phyloP scores from a whole-genome alignment of 1,140 invertebrate genomes.

The Capitella teleta region DNA sequence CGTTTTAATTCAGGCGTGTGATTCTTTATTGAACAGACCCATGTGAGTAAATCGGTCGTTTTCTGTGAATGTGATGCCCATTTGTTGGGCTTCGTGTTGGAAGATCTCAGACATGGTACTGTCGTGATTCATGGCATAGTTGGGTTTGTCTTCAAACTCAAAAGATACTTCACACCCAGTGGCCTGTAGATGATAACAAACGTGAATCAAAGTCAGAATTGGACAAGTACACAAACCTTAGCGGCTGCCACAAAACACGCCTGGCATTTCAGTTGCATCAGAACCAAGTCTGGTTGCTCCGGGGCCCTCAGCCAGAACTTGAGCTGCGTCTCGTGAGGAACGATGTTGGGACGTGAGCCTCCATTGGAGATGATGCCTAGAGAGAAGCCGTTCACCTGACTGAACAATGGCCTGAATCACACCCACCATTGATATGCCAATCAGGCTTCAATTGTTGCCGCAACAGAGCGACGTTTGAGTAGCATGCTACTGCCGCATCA shows the following conservation, averaged over 20 bases:
- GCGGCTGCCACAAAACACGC: constrained; percentile 35
- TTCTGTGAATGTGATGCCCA: too few species aligned
- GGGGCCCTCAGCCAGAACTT: constrained; percentile 29
- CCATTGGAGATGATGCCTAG: constrained; percentile 36
- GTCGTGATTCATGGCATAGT: too few species aligned
- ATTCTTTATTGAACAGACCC: too few species aligned
- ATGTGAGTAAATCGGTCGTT: too few species aligned
- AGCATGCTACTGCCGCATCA: constrained; percentile 21
- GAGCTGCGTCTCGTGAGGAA: constrained; percentile 33
- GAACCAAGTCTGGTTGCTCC: constrained; percentile 20
- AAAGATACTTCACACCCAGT: too few species aligned
- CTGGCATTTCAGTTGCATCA: constrained; percentile 23
- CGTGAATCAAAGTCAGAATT: too few species aligned
- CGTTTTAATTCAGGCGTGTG: too few species aligned
- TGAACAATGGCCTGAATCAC: background rate
- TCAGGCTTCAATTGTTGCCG: constrained; percentile 19
- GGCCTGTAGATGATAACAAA: too few species aligned
- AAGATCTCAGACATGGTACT: too few species aligned
- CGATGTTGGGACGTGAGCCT: constrained; percentile 35
- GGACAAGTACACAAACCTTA: too few species aligned
- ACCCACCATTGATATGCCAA: constrained; percentile 4
- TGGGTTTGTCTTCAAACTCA: too few species aligned
- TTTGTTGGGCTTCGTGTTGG: too few species aligned
- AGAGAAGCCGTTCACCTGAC: background rate
- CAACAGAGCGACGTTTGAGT: constrained; percentile 16